Percentiles rank a stretch among this genome's conserved stretches.
Conservation (phyloP, 2,113 vertebrate species). For the Heteronetta atricapilla region DNA sequence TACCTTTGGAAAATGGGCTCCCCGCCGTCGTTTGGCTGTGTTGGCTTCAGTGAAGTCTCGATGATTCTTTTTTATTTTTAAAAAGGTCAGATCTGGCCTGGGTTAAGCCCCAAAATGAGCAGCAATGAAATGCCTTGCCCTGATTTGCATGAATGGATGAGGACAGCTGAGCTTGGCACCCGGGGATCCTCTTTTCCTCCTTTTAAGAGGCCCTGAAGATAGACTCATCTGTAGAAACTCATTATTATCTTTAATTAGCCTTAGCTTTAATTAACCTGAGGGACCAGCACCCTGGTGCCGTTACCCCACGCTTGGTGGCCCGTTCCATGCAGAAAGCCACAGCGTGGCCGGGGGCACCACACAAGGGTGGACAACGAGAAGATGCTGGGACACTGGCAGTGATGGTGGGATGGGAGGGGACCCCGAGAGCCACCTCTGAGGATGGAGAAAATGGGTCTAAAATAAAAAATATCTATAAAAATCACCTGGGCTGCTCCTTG, state of each 20-base stretch:
- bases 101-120: not conserved
- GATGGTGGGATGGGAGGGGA: not conserved
- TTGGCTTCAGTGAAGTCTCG: not conserved
- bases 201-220: not conserved
- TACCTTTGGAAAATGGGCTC: not conserved
- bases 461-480: not conserved
- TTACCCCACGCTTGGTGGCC: not conserved
- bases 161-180: not conserved
- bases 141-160: not conserved
- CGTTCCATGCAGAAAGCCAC: not conserved
- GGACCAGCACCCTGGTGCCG: not conserved
- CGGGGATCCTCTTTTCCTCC: not conserved
- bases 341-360: not conserved
- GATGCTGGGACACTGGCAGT: not conserved
- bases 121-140: not conserved
- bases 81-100: not conserved
- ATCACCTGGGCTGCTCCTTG: not conserved
- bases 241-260: not conserved
- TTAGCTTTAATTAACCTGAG: not conserved
- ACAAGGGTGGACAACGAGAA: not conserved
- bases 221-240: not conserved
- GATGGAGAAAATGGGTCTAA: not conserved
- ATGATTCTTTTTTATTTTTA: not conserved
- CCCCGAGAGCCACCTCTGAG: not conserved
- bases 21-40: too few species aligned